Percentiles rank a stretch among this genome's conserved stretches.
phyloP scores from a whole-genome alignment of 2,797 vertebrate species.

The Chrysocyon brachyurus region DNA sequence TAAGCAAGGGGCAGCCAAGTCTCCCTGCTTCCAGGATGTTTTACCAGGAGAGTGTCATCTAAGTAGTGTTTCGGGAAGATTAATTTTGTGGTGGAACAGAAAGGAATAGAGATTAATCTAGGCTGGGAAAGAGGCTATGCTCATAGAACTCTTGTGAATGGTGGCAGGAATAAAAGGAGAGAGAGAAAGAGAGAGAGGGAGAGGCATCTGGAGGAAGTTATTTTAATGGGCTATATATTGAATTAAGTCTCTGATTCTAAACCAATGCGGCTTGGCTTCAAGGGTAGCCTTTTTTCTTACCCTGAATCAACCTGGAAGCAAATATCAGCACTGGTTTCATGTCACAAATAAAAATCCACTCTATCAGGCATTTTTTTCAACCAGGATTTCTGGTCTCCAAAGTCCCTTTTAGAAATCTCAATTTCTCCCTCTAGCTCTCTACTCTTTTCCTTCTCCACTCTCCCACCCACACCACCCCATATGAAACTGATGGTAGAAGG shows the following conservation, averaged over 20 bases:
- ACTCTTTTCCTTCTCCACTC: neutral
- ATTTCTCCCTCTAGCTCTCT: neutral
- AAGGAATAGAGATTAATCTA: slow-evolving; percentile 15
- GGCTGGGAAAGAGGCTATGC: neutral
- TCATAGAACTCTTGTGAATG: neutral
- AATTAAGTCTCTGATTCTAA: neutral
- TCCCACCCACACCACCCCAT: neutral
- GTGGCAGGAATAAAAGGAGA: neutral
- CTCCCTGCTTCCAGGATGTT: neutral
- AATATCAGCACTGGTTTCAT: slow-evolving; percentile 25
- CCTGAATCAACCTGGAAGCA: neutral
- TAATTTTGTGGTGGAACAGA: slow-evolving; percentile 44
- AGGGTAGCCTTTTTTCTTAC: neutral
- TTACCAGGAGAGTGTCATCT: neutral
- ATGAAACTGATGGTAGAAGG: neutral
- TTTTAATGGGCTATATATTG: neutral
- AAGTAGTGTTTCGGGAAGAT: slow-evolving; percentile 17
- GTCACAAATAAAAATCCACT: neutral
- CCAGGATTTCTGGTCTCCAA: neutral
- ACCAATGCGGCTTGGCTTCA: neutral
- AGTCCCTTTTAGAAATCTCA: neutral
- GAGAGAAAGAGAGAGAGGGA: neutral
- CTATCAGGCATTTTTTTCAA: neutral
- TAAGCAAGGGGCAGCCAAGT: neutral
- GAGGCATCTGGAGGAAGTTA: neutral